Evolutionary conservation across 2,797 vertebrate species (phyloP), one percentile per base, ranked within the genome.

Genomic region (Anguilla marmorata): DNA sequence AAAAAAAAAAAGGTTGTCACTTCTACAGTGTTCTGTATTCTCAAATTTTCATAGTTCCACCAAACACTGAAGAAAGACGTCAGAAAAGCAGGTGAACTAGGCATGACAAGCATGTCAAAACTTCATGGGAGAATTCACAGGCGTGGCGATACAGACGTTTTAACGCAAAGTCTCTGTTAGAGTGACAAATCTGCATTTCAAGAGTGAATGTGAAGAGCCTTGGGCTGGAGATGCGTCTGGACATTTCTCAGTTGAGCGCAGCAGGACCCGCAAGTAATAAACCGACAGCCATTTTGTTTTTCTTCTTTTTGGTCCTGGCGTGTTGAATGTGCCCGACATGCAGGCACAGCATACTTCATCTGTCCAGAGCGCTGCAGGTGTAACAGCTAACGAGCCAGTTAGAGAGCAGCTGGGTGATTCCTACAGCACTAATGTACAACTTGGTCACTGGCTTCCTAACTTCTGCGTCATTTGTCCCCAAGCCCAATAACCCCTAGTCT

Each of bases 111-210:
- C 21, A 8, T 30, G 48, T 45, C 76, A 41, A 48, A 84, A 56
- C 50, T 33, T n/a, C 12, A 84, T 9, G 80, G 45, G 21, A 83
- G 41, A 48, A 83, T 83, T 83, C 48, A 80, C 80, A 37, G 80
- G 21, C 45, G 37, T 83, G 80, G 37, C 8, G 16, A 80, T 45
- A 41, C 33, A 27, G 21, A 27, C 12, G n/a, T 41, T 37, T 8
- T 80, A 9, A 84, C 11, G 50, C 48, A 45, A 80, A 84, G 52
- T 56, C 12, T 30, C 52, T 52, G 24, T 48, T 24, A 21, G 80
- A 21, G 14, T 41, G 12, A 19, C 37, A 14, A 37, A 37, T 45
- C 37, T 16, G 69, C 27, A 74, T 79, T 79, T 79, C 21, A 16
- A 45, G 30, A 37, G 63, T n/a, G 24, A 76, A 19, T 33, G 33